These are phyloP conservation scores for Salvelinus namaycush DNA, from an alignment of 2,113 vertebrate species.

Conservation along the genomic window DNA sequence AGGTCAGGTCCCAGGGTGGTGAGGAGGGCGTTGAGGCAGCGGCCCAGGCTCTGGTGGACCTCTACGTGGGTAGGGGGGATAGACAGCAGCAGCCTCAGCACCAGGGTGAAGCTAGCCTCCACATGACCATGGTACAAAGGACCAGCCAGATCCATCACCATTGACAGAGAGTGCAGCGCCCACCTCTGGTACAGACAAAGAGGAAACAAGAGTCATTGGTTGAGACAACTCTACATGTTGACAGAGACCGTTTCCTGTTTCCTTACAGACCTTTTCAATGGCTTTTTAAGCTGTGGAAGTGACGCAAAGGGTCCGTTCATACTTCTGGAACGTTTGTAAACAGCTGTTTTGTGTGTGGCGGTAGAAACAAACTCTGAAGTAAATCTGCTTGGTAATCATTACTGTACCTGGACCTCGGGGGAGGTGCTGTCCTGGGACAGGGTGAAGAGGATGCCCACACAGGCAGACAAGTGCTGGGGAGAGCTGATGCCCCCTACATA, in stretches of 20 bases:
- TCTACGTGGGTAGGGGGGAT: conserved; percentile 83
- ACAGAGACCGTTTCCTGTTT: no score
- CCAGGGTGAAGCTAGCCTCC: conserved; percentile 82
- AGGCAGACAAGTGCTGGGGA: conserved; percentile 85
- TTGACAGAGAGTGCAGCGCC: conserved; percentile 87
- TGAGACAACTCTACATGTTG: no score
- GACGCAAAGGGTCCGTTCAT: no score
- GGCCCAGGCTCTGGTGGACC: conserved; percentile 81
- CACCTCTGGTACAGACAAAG: conserved; percentile 66
- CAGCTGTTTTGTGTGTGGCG: background rate
- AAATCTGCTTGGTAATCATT: no score
- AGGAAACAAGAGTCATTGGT: background rate
- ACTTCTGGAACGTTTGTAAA: background rate
- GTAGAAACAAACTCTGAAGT: no score
- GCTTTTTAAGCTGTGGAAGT: no score
- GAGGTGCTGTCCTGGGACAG: conserved; percentile 93
- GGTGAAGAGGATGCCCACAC: conserved; percentile 87
- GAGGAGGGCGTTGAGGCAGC: conserved; percentile 77
- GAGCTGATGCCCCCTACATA: conserved; percentile 85
- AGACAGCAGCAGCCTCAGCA: conserved; percentile 82
- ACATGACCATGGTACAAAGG: conserved; percentile 81
- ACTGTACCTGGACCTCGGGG: conserved; percentile 89
- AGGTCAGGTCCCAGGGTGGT: conserved; percentile 70
- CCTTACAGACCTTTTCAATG: no score
- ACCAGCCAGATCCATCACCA: conserved; percentile 84